Evolutionary conservation across 2,113 vertebrate species (phyloP), one percentile per base, ranked within the genome.

Genomic region (Echinops telfairi): DNA sequence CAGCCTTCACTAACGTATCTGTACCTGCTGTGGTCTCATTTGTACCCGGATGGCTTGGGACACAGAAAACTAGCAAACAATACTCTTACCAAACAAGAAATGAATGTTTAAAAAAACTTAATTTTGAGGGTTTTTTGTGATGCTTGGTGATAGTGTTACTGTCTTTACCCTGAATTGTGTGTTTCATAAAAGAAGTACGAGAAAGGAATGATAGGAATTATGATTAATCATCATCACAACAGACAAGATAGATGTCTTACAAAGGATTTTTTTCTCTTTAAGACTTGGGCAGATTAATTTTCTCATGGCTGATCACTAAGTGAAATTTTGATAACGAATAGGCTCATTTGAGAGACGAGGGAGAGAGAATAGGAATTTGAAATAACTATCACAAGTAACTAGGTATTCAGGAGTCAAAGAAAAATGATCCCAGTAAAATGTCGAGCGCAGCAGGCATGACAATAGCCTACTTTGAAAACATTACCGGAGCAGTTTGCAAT

Each of bases 401-500:
- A 84, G 58, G 86, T 36, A 92, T 88, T 87, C 53, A 89, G 92
- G 88, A 91, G 95, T 91, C 90, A 93, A 95, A 95, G 92, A 73
- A 90, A 83, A 95, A 95, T 83, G 64, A 3, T 88, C 47, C 83
- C 75, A 88, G 90, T 93, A 83, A 95, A 95, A 95, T 90, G 91
- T 91, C 78, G 53, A 91, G 81, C 75, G 94, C 29, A 83, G 77
- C 64, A 93, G 80, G 82, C 86, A n/a, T 2, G 88, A 36, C 20
- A 92, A 77, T 15, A 83, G 64, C 36, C 29, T 77, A 77, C 85
- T 89, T 33, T 88, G 70, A 96, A 53, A 97, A 89, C 86, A 43
- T 27, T 95, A 91, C 60, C 84, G 88, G 82, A 97, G 64, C 9
- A 88, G 93, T 90, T 92, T 96, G 78, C 23, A 91, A 77, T 87